Conservation (phyloP, 2,113 vertebrate species). For the Macquaria australasica region DNA sequence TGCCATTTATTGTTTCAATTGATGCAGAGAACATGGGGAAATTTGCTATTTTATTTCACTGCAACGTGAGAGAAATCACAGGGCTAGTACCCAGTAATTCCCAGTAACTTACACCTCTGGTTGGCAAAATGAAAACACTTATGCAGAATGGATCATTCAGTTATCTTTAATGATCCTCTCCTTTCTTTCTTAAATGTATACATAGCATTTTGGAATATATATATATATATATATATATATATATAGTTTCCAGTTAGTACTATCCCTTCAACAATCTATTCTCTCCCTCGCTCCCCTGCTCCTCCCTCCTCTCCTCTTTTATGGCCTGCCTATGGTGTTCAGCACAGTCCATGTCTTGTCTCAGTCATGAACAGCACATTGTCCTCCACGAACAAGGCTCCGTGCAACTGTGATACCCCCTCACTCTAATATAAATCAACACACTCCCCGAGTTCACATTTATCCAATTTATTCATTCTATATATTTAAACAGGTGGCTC, state of each 20-base stretch:
- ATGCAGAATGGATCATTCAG: neutral
- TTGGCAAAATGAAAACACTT: neutral
- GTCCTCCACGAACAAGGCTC: slow-evolving; percentile 66
- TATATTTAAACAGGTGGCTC: slow-evolving; percentile 76
- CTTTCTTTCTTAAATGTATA: slow-evolving; percentile 24
- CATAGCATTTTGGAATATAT: slow-evolving; percentile 9
- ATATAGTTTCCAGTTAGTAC: slow-evolving; percentile 11
- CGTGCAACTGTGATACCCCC: slow-evolving; percentile 44
- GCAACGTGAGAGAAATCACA: neutral
- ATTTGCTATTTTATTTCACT: neutral
- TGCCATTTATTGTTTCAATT: neutral
- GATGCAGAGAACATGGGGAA: neutral
- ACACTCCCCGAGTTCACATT: slow-evolving; percentile 63
- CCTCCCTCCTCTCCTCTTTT: slow-evolving; percentile 57
- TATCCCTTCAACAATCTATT: slow-evolving; percentile 30
- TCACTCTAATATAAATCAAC: slow-evolving; percentile 71
- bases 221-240: too few relatives aligned
- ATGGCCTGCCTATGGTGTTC: slow-evolving; percentile 54
- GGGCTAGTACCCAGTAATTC: neutral
- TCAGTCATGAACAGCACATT: slow-evolving; percentile 78
- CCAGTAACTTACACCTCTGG: too few relatives aligned
- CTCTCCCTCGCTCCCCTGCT: neutral
- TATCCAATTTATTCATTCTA: slow-evolving; percentile 66
- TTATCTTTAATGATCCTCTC: neutral
- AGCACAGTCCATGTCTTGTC: slow-evolving; percentile 77